Evolutionary conservation across 2,113 vertebrate species (phyloP).

Genomic region (Sciurus niger): DNA sequence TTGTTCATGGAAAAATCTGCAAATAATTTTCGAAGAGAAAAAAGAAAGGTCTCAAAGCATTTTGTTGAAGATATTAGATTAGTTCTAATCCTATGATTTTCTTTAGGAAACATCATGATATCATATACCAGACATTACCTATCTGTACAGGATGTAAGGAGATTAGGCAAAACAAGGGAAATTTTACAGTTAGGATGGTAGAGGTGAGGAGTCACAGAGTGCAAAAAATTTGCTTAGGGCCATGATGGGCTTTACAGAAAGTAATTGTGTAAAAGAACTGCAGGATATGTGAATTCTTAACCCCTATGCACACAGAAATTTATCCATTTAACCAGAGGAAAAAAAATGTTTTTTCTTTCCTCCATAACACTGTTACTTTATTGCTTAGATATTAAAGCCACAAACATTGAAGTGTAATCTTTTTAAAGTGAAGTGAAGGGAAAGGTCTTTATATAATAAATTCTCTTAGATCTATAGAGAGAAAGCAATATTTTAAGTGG

Average conservation of each 20-base stretch:
- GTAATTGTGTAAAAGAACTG: not conserved
- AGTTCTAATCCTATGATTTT: not conserved
- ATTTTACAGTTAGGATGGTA: not conserved
- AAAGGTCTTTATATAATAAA: not conserved
- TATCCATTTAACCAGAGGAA: not conserved
- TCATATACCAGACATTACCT: not conserved
- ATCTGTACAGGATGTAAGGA: not conserved
- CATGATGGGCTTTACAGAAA: not conserved
- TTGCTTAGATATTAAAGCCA: slow-evolving; percentile 17
- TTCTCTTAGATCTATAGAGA: not conserved
- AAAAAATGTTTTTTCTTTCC: not conserved
- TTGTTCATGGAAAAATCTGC: not conserved
- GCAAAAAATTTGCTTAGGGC: not conserved
- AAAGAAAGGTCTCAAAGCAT: not conserved
- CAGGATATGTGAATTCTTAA: not conserved
- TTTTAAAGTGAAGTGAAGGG: not conserved
- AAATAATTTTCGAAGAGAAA: slow-evolving; percentile 12
- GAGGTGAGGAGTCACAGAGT: not conserved
- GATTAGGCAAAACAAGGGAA: not conserved
- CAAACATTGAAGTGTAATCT: not conserved
- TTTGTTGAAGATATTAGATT: not conserved
- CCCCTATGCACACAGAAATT: not conserved
- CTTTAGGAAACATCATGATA: not conserved
- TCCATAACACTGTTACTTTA: not conserved
- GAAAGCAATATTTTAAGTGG: not conserved